Evolutionary conservation across 2,888 invertebrate genomes (phyloP).

Genomic region (Conomelus anceps): DNA sequence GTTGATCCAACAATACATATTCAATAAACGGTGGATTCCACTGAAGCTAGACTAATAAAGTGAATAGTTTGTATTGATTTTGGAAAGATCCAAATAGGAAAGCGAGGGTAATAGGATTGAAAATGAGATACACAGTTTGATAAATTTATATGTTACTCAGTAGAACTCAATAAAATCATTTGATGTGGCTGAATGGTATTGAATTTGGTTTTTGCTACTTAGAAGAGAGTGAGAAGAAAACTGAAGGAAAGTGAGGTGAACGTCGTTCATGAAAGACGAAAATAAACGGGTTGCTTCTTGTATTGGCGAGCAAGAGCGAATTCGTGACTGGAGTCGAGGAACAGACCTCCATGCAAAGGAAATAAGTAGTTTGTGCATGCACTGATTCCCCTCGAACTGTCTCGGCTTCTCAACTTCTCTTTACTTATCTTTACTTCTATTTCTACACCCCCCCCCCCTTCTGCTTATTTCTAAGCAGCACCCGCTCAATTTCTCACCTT

Average conservation of each 20-base stretch:
- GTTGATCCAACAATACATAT: no score
- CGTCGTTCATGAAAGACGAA: neutral
- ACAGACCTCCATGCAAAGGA: neutral
- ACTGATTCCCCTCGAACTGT: neutral
- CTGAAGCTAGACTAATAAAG: no score
- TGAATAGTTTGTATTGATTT: no score
- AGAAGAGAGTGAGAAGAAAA: neutral
- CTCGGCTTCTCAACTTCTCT: neutral
- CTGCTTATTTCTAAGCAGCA: neutral
- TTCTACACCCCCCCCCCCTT: neutral
- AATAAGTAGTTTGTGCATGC: neutral
- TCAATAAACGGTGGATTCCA: no score
- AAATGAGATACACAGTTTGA: no score
- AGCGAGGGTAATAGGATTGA: neutral
- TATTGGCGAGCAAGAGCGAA: neutral
- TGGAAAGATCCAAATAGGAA: neutral
- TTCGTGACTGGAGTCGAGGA: neutral
- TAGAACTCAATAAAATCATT: neutral
- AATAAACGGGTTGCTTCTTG: neutral
- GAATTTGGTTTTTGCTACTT: neutral
- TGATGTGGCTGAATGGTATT: neutral
- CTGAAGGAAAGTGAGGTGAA: neutral
- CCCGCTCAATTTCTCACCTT: neutral
- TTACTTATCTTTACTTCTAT: neutral
- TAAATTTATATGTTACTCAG: neutral